Evolutionary conservation across 2,113 vertebrate genomes (phyloP), one percentile per base, ranked within the genome.

Genomic region (Salvelinus sp.): DNA sequence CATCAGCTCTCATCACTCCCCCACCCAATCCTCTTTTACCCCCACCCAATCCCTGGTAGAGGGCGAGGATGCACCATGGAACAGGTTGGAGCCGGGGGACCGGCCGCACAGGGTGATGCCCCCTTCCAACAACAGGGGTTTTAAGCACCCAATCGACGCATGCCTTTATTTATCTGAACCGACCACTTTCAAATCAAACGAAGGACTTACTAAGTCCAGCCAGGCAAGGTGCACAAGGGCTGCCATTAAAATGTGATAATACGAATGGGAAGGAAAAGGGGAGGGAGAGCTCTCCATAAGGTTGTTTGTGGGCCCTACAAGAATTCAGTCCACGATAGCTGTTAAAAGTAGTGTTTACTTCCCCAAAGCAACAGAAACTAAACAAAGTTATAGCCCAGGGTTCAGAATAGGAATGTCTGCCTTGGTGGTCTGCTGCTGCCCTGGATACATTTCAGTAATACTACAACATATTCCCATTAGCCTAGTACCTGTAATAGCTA

Each of bases 1-100:
- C 89, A 91, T 84, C 78, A 89, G 80, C 90, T 90, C 73, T 92
- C 90, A 92, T 85, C 88, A 78, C 75, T 33, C 57, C 76, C 76
- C 70, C 69, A 28, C 57, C 75, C 76, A 44, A 47, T 69, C 76
- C 77, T 79, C 76, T 80, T 82, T 79, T 84, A 77, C 72, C 79
- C 75, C 44, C 74, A 72, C 64, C 68, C 76, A 77, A 73, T 54
- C 30, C 30, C 30, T 33, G 30, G 30, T 33, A 33, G 30, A 6
- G 30, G 30, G 13, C 7, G 27, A 38, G 38, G 38, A 44, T 44
- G 38, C 30, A 28, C 9, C 77, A 76, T 70, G 75, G 79, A 86
- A 87, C 74, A 76, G 75, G 77, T 83, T 84, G 63, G 72, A 80
- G 72, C 77, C 79, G 16, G 65, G 68, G 67, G 85, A 80, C 82